Evolutionary conservation across 92 coral and sea anemone genomes (phyloP).

Genomic region (Palythoa caribaeorum): DNA sequence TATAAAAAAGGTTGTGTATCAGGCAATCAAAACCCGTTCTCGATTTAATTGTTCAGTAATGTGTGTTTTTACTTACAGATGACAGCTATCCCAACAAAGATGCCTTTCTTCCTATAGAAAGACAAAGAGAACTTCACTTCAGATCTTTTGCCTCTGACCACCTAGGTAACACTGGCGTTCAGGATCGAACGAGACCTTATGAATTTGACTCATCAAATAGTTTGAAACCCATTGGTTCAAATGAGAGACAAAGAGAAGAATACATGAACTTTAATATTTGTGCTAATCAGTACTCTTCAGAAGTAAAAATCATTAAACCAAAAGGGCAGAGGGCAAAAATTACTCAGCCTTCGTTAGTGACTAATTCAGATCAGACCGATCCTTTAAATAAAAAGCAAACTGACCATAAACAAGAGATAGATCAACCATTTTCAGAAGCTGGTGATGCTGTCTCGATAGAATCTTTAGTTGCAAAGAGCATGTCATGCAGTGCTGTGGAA

Average conservation of each 20-base stretch:
- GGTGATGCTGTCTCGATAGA: conserved; percentile 61
- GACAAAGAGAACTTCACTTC: conserved; percentile 22
- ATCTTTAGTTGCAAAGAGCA: conserved; percentile 83
- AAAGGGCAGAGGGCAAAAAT: conserved; percentile 30
- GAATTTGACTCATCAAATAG: conserved; percentile 22
- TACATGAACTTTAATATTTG: background rate
- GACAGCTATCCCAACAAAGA: conserved; percentile 32
- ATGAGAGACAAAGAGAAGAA: conserved; percentile 10
- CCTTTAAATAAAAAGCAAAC: background rate
- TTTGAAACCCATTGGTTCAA: conserved; percentile 1
- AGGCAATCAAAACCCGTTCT: conserved; percentile 39
- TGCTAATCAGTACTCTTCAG: conserved; percentile 10
- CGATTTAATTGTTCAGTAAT: background rate
- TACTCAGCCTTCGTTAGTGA: conserved; percentile 1
- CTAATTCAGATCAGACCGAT: background rate
- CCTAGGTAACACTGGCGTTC: background rate
- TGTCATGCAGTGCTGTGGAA: conserved; percentile 76
- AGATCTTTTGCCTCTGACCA: conserved; percentile 5
- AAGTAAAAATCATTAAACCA: conserved; percentile 23
- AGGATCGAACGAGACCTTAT: background rate
- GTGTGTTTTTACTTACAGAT: conserved; percentile 11
- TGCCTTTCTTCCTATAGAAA: conserved; percentile 33
- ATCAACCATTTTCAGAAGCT: conserved; percentile 5
- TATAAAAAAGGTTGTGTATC: background rate
- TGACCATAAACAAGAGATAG: background rate